Evolutionary conservation across 2,797 vertebrate species (phyloP).

Genomic region (Threskiornis aethiopicus): DNA sequence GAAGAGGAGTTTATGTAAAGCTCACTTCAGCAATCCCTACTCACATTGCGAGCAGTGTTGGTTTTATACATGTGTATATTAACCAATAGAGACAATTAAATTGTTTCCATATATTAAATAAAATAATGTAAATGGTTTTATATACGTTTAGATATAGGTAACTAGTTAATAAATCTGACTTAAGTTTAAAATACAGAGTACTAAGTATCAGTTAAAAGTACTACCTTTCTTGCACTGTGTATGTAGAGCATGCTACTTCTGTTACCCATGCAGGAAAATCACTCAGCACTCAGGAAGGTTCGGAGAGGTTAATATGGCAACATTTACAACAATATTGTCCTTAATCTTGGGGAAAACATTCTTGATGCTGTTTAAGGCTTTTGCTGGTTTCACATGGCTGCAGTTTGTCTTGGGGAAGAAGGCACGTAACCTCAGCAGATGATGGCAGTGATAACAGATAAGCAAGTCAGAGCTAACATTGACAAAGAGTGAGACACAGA

Average conservation of each 20-base stretch:
- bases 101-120: not conserved
- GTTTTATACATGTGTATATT: not conserved
- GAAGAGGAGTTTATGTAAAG: not conserved
- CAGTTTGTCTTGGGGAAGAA: not conserved
- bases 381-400: not conserved
- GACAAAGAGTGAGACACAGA: not conserved
- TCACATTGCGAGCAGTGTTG: not conserved
- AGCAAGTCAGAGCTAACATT: not conserved
- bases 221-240: not conserved
- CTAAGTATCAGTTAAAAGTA: not conserved
- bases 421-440: not conserved
- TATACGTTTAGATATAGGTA: not conserved
- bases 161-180: constrained; percentile 6
- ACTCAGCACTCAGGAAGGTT: not conserved
- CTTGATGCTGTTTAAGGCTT: not conserved
- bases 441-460: not conserved
- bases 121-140: not conserved
- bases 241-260: not conserved
- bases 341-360: not conserved
- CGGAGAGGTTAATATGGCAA: not conserved
- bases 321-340: not conserved
- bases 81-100: not conserved
- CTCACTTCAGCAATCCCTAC: not conserved
- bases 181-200: not conserved
- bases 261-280: not conserved